Base-by-base conservation (phyloP, 2,888 invertebrate species). In the Blera fallax region DNA sequence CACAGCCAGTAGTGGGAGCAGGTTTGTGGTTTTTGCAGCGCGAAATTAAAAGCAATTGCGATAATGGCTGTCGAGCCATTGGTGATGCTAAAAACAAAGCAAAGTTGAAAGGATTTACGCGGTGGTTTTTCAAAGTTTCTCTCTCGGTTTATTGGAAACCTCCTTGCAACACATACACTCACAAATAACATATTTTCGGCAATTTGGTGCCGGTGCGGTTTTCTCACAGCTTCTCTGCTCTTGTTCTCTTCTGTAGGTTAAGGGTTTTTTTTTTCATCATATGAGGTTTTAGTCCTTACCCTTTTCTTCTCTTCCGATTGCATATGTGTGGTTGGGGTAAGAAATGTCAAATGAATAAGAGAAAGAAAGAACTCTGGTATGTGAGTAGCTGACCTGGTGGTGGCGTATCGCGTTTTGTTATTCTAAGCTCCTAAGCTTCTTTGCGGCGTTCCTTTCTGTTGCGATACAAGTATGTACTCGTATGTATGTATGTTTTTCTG, bases 31-130 rank as follows among this genome's bases (percentile, higher is more conserved):
- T 52, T 79, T 83, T 79, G 79, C 56, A 43, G 56, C 56, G 40
- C 70, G 34, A 64, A 79, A 74, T 80, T 70, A 43, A 80, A 84
- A 84, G 84, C 84, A 84, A 84, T 84, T 79, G 74, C 84, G 70
- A 84, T 84, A 79, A 84, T 74, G 69, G 69, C 72, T 50, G 62
- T 69, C 83, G 79, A 69, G 56, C 78, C 78, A 56, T 78, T 83
- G 67, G 67, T 32, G 67, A 40, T 14, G 45, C 62, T 32, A 52
- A 79, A 79, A 79, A 79, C 79, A 70, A 64, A 84, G 62, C 64
- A 80, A 79, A 79, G 58, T 79, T 79, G 69, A 80, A 70, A 84
- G 69, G 69, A 84, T 84, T 84, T 84, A 84, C 79, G 74, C 69
- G 69, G 73, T 48, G 83, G 79, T 83, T 73, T 78, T 32, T 32